A percentile compares a stretch with the other conserved stretches of the same genome.
Evolutionary conservation across 2,113 vertebrate species (phyloP).

Genomic region (Eonycteris spelaea): DNA sequence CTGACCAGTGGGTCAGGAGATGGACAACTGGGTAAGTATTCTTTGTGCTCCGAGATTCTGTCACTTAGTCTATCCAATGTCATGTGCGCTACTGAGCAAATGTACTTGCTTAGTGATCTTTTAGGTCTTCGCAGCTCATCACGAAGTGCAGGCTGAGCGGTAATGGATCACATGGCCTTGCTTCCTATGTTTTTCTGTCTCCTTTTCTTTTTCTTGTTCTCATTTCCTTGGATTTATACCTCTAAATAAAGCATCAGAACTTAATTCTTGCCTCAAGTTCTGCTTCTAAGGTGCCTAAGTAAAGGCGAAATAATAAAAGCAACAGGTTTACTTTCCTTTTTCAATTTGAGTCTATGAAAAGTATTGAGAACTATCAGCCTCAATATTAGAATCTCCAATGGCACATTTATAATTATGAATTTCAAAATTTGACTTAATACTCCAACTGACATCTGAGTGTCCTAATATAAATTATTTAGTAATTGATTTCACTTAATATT

Average conservation of each 20-base stretch:
- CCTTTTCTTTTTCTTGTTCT: not conserved
- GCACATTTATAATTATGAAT: not conserved
- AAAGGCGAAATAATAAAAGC: not conserved
- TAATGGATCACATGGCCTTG: accelerated
- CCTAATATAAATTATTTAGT: not conserved
- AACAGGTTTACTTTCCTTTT: not conserved
- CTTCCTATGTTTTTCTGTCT: not conserved
- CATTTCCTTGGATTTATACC: not conserved
- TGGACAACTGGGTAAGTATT: too few relatives aligned
- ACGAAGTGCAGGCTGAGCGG: not conserved
- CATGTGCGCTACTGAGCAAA: not conserved
- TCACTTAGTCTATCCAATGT: not conserved
- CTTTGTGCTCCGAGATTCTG: not conserved
- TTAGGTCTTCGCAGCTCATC: not conserved
- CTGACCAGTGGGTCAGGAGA: not conserved
- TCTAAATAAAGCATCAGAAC: not conserved
- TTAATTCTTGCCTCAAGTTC: not conserved
- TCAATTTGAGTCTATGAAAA: not conserved
- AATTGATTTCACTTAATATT: not conserved
- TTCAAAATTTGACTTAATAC: not conserved
- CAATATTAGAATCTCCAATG: not conserved
- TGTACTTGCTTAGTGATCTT: not conserved
- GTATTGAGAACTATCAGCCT: not conserved
- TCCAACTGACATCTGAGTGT: not conserved
- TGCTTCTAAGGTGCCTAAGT: not conserved